These are phyloP conservation scores for Vulpes lagopus DNA, from an alignment of 2,113 vertebrate genomes.

Conservation along the genomic window DNA sequence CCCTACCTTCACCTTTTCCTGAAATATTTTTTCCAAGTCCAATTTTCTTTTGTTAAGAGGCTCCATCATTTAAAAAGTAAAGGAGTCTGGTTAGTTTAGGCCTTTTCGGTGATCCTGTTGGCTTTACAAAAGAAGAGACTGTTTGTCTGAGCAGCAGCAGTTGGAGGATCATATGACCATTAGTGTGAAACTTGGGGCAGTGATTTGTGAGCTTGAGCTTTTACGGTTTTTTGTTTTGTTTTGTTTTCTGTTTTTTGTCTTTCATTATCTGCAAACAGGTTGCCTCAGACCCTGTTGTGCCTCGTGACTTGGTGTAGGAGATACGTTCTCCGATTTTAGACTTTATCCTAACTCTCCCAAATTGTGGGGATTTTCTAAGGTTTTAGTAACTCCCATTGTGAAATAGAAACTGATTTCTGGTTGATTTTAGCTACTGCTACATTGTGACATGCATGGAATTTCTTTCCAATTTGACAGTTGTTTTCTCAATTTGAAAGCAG, in stretches of 20 bases:
- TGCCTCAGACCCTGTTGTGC: neutral
- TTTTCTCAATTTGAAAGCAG: constrained; percentile 3
- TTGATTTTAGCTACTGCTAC: neutral
- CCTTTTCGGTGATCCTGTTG: neutral
- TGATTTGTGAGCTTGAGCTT: neutral
- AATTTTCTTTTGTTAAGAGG: constrained; percentile 44
- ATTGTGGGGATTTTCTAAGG: neutral
- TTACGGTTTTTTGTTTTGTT: neutral
- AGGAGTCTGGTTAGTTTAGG: neutral
- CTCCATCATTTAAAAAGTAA: constrained; percentile 20
- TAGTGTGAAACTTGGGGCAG: neutral
- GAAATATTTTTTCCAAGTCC: constrained; percentile 52
- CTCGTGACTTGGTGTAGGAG: neutral
- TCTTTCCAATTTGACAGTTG: neutral
- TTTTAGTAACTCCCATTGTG: constrained; percentile 21
- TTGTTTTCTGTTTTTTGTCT: neutral
- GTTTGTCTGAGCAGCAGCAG: constrained; percentile 28
- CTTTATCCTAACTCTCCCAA: constrained; percentile 11
- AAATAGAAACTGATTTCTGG: constrained; percentile 47
- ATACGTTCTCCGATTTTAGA: neutral
- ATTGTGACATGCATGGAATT: neutral
- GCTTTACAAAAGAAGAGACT: constrained; percentile 59
- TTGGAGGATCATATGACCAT: constrained; percentile 39
- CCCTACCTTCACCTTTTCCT: constrained; percentile 70
- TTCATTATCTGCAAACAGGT: constrained; percentile 21